Conservation (phyloP, 1,140 invertebrate species). For the Neomicropteryx cornuta region DNA sequence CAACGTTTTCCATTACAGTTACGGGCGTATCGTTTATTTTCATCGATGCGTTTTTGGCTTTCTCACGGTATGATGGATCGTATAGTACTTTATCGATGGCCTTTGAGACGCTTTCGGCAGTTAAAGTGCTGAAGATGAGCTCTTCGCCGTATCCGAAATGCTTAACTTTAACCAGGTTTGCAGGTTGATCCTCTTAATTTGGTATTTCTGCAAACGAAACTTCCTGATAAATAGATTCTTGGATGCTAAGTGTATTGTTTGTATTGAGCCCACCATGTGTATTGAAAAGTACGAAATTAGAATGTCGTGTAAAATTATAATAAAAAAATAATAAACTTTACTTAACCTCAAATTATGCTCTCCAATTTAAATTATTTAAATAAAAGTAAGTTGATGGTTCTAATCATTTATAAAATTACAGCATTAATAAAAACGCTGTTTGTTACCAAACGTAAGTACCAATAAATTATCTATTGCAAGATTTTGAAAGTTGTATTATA, state of each 20-base stretch:
- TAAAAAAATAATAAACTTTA: no score
- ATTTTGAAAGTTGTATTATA: no score
- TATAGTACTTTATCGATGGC: slow-evolving; percentile 19
- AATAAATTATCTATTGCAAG: no score
- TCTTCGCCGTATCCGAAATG: slow-evolving; percentile 35
- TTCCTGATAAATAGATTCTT: slow-evolving; percentile 50
- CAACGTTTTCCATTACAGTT: no score
- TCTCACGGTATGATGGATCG: slow-evolving; percentile 16
- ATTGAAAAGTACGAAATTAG: slow-evolving; percentile 47
- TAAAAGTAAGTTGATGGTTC: no score
- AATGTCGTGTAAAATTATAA: slow-evolving; percentile 48
- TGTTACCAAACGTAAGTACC: no score
- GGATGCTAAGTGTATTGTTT: slow-evolving; percentile 45
- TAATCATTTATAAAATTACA: no score
- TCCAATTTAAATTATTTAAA: no score
- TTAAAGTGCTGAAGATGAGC: slow-evolving; percentile 19
- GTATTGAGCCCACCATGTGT: slow-evolving; percentile 57
- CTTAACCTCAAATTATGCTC: no score
- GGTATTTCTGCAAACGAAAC: slow-evolving; percentile 53
- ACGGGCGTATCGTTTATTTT: no score
- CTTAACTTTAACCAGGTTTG: slow-evolving; percentile 34
- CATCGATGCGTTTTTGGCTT: no score
- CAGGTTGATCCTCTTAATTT: slow-evolving; percentile 47
- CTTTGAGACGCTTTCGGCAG: slow-evolving; percentile 14
- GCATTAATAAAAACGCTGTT: no score